phyloP scores from a whole-genome alignment of 2,888 invertebrate species.

The Spisula solida region DNA sequence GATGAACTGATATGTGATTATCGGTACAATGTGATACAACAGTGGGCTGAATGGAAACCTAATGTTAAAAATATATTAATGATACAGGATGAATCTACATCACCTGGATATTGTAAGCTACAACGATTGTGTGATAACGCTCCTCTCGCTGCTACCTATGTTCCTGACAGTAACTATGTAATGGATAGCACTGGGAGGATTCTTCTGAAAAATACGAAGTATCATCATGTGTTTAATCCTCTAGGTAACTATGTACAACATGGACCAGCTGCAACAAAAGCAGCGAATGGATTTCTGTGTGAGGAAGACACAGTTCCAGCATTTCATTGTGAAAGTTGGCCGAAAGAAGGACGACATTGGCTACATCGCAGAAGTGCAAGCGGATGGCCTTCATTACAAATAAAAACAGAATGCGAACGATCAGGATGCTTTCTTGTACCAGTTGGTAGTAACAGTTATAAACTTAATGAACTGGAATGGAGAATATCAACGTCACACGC shows the following conservation, averaged over 20 bases:
- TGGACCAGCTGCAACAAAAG: not conserved
- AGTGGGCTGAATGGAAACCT: slow-evolving; percentile 4
- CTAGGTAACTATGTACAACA: not conserved
- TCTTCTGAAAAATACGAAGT: not conserved
- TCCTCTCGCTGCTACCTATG: not conserved
- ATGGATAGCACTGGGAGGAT: not conserved
- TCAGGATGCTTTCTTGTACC: not conserved
- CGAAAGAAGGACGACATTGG: not conserved
- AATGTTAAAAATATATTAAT: not conserved
- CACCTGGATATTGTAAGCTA: too few species aligned
- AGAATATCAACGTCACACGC: too few species aligned
- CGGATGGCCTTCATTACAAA: not conserved
- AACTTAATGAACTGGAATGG: not conserved
- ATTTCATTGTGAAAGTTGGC: not conserved
- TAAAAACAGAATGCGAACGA: not conserved
- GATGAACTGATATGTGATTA: slow-evolving; percentile 10
- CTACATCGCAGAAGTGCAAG: not conserved
- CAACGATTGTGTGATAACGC: slow-evolving; percentile 8
- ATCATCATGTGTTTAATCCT: not conserved
- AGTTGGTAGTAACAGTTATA: not conserved
- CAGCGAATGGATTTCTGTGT: too few species aligned
- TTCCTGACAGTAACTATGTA: too few species aligned
- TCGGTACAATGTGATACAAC: slow-evolving; percentile 10
- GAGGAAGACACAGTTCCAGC: not conserved
- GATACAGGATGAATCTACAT: slow-evolving; percentile 28